Evolutionary conservation across 2,797 vertebrate species (phyloP).

Genomic region (Hafferia zeledoni): DNA sequence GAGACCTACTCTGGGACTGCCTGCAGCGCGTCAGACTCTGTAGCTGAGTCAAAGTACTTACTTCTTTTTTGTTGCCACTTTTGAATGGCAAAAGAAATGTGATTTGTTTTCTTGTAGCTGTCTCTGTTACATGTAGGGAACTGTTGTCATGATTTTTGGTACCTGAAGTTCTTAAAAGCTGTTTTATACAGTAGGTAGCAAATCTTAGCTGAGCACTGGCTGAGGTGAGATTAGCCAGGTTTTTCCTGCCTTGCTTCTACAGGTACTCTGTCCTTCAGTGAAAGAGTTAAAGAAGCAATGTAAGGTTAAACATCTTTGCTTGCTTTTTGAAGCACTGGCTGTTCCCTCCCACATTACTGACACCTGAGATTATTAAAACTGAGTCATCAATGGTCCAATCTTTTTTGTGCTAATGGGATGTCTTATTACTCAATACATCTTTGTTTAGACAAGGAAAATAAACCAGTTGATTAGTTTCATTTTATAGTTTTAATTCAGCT

Average conservation of each 20-base stretch:
- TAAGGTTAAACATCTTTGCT: neutral
- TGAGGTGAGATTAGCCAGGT: neutral
- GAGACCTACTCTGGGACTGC: neutral
- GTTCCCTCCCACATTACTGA: neutral
- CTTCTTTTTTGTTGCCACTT: neutral
- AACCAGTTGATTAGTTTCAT: neutral
- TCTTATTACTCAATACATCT: neutral
- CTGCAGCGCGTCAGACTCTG: neutral
- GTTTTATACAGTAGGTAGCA: neutral
- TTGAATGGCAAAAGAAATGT: neutral
- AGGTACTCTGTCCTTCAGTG: neutral
- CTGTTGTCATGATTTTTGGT: neutral
- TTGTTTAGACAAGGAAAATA: neutral
- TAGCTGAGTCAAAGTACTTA: neutral
- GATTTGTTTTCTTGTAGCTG: neutral
- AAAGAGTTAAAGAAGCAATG: neutral
- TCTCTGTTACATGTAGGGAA: neutral
- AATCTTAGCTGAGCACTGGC: neutral
- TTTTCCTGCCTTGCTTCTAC: neutral
- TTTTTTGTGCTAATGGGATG: neutral
- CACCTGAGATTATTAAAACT: neutral
- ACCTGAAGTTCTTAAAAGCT: neutral
- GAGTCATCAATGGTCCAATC: neutral
- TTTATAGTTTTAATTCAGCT: neutral
- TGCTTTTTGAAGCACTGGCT: neutral